Evolutionary conservation across 2,888 invertebrate genomes (phyloP), one percentile per base, ranked within the genome.

Genomic region (Spodoptera littoralis): DNA sequence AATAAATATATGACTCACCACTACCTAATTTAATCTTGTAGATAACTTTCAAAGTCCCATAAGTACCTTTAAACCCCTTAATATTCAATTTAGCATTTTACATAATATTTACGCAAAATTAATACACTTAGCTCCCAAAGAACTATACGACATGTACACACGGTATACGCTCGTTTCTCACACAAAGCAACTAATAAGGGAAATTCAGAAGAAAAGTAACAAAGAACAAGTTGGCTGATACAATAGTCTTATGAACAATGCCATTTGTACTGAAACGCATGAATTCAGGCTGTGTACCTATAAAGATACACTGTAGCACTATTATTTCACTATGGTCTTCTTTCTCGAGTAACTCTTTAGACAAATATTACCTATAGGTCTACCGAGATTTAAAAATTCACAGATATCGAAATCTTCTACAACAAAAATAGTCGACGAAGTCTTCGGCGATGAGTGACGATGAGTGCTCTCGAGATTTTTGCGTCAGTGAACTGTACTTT

Each of bases 221-320:
- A 53, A 56, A 43, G n/a, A 53, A 4, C 13, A 63, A 69, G 42
- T 52, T 22, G 22, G 45, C 44, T 62, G 11, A 42, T 47, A 62
- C 69, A 62, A 69, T 45, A 47, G n/a, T 30, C 36, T 36, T 36
- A 43, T 49, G 30, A 69, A 52, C 42, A 69, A 52, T 48, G n/a
- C 45, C 18, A 12, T 56, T 45, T 53, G 22, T 46, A 9, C 18
- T 69, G 30, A 57, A 57, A 50, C 49, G 43, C 44, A 50, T 44
- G 22, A 44, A 41, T 57, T 30, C 30, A 36, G 36, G 6, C 36
- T 36, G 6, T 36, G 36, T 36, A 36, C 36, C 36, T 36, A 6
- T 6, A 18, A 18, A 18, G 18, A 18, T 18, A 27, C 27, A 27
- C 4, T 5, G 0, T 27, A 27, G 3, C 27, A 27, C 27, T 3